Conservation (phyloP, 2,797 vertebrate species). For the Perodicticus potto region DNA sequence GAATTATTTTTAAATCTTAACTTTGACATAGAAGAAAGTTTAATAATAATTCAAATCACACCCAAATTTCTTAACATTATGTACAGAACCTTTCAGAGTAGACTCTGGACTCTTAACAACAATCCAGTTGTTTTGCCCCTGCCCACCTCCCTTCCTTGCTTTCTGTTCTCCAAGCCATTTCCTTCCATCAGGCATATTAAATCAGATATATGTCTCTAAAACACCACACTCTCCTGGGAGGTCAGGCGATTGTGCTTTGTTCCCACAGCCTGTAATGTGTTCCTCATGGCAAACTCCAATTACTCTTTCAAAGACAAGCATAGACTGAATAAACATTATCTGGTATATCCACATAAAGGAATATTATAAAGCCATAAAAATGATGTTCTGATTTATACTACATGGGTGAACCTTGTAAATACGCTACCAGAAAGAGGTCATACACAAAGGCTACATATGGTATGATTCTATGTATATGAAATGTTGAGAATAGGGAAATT, state of each 20-base stretch:
- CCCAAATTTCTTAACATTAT: background rate
- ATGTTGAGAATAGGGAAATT: background rate
- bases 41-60: slow-evolving; percentile 38
- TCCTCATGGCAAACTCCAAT: background rate
- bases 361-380: slow-evolving; percentile 15
- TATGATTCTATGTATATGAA: background rate
- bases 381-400: background rate
- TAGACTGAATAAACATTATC: background rate
- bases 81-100: background rate
- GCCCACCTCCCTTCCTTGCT: background rate
- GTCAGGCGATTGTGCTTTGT: background rate
- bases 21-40: background rate
- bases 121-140: background rate
- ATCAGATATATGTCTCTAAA: background rate
- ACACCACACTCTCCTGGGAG: background rate
- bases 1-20: background rate
- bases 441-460: background rate
- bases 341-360: background rate
- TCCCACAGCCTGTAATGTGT: background rate
- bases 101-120: background rate
- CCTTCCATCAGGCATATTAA: background rate
- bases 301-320: slow-evolving; percentile 41
- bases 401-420: background rate
- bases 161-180: slow-evolving; percentile 4
- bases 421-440: background rate